phyloP scores from a whole-genome alignment of 2,888 invertebrate species.

The Euzophera pinguis region DNA sequence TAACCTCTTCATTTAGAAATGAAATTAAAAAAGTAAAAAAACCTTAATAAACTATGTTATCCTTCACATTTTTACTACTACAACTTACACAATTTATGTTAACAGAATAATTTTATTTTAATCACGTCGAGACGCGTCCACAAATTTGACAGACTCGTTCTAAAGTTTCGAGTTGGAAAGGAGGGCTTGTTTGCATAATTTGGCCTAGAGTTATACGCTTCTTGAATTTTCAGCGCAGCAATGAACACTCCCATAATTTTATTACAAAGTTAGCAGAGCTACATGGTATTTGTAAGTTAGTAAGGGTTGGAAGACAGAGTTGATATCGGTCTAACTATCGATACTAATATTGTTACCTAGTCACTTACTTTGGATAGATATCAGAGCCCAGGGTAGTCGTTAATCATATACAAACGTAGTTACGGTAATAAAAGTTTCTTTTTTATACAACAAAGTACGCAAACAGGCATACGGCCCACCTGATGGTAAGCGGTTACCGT shows the following conservation, averaged over 20 bases:
- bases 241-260: slow-evolving; percentile 39
- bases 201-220: slow-evolving; percentile 37
- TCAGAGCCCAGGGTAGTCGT: no score
- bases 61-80: slow-evolving; percentile 16
- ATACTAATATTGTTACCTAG: background rate
- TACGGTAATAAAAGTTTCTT: no score
- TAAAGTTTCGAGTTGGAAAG: slow-evolving; percentile 51
- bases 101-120: slow-evolving; percentile 46
- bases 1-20: no score
- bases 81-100: slow-evolving; percentile 40
- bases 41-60: background rate
- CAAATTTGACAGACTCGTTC: slow-evolving; percentile 47
- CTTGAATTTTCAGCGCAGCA: slow-evolving; percentile 35
- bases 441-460: no score
- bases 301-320: no score
- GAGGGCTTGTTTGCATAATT: slow-evolving; percentile 65
- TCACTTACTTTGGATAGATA: no score
- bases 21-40: no score
- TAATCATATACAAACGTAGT: no score
- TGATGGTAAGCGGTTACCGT: no score
- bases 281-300: background rate
- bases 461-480: no score
- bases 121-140: slow-evolving; percentile 40
- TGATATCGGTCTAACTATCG: background rate
- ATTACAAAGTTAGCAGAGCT: slow-evolving; percentile 32